Evolutionary conservation across 2,888 invertebrate genomes (phyloP).

Genomic region (Lasius fuliginosus): DNA sequence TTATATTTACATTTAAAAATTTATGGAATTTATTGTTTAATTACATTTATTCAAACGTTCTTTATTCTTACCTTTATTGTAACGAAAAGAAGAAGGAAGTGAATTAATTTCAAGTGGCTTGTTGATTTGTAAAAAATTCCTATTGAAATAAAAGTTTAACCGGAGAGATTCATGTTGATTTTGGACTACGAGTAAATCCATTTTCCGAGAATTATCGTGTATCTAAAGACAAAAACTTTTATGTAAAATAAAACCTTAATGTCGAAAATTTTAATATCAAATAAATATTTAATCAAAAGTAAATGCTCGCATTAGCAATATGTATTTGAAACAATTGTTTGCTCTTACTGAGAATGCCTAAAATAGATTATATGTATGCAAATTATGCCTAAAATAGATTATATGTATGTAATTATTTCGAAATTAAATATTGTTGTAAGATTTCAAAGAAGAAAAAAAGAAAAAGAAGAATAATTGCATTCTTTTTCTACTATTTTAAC

Average conservation of each 20-base stretch:
- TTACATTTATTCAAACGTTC: background rate
- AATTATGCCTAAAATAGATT: background rate
- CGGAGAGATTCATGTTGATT: background rate
- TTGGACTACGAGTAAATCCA: background rate
- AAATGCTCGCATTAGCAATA: background rate
- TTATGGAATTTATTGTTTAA: background rate
- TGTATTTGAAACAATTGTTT: background rate
- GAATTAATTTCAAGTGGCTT: background rate
- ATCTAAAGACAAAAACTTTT: background rate
- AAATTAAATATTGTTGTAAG: background rate
- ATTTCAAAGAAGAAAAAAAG: background rate
- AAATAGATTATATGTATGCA: too few relatives aligned
- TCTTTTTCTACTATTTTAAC: background rate
- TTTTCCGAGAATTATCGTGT: too few relatives aligned
- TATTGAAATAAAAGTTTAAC: background rate
- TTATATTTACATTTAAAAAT: background rate
- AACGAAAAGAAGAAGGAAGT: background rate
- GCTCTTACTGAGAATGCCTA: too few relatives aligned
- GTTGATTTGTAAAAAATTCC: background rate
- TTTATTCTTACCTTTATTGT: background rate
- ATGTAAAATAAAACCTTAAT: background rate
- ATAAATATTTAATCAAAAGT: background rate
- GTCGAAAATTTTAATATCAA: background rate
- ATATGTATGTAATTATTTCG: background rate
- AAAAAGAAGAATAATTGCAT: background rate